phyloP scores from a whole-genome alignment of 2,797 vertebrate genomes.

The Scolopax bukidnonensis region DNA sequence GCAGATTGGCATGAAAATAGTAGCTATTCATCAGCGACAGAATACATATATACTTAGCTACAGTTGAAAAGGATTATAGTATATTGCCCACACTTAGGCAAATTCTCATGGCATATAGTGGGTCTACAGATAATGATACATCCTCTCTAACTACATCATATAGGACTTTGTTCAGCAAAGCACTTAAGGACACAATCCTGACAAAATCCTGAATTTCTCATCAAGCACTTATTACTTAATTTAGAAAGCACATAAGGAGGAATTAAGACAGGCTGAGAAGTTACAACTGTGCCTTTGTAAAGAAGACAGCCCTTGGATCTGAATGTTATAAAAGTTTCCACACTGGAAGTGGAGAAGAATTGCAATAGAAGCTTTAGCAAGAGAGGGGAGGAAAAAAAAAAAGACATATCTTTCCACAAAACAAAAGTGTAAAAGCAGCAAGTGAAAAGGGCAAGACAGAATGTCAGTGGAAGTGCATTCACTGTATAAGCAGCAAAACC shows the following conservation, averaged over 20 bases:
- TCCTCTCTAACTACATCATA: neutral
- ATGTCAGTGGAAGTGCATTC: neutral
- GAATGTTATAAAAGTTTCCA: neutral
- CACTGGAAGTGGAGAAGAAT: neutral
- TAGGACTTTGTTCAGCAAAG: neutral
- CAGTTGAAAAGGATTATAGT: neutral
- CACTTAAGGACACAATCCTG: neutral
- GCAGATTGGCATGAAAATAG: neutral
- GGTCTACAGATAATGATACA: neutral
- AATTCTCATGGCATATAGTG: neutral
- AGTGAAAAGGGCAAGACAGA: neutral
- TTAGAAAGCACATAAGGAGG: neutral
- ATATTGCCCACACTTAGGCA: neutral
- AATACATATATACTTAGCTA: neutral
- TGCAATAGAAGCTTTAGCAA: neutral
- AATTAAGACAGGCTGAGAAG: neutral
- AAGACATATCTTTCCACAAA: neutral
- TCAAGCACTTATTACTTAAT: neutral
- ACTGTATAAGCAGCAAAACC: neutral
- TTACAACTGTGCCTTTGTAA: neutral
- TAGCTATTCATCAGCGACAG: neutral
- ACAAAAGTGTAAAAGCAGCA: neutral
- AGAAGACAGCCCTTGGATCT: neutral
- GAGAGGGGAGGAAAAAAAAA: neutral
- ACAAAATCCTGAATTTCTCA: neutral